Evolutionary conservation across 2,113 vertebrate species (phyloP).

Genomic region (Vanacampus margaritifer): DNA sequence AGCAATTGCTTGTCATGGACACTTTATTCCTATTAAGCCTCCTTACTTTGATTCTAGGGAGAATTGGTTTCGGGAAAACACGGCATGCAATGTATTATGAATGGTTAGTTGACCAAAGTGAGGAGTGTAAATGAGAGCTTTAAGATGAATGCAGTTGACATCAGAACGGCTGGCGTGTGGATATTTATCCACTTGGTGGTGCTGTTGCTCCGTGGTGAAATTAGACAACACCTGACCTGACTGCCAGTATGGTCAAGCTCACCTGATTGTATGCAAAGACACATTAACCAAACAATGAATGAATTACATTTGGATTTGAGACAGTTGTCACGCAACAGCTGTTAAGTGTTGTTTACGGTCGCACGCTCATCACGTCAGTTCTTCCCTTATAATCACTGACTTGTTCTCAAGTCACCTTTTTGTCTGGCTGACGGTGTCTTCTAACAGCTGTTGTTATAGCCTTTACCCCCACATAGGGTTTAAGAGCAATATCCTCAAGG

Average conservation of each 20-base stretch:
- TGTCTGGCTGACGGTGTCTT: slow-evolving; percentile 14
- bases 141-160: slow-evolving; percentile 22
- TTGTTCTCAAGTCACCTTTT: slow-evolving; percentile 13
- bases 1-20: slow-evolving; percentile 75
- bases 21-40: slow-evolving; percentile 67
- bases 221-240: too few species aligned
- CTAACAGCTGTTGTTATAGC: slow-evolving; percentile 18
- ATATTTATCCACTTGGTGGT: slow-evolving; percentile 71
- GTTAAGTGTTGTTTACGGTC: neutral
- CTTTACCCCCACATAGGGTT: neutral
- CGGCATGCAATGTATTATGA: slow-evolving; percentile 61
- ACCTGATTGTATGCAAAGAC: slow-evolving; percentile 10
- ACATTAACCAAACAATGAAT: neutral
- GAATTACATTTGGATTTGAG: neutral
- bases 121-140: slow-evolving; percentile 51
- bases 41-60: slow-evolving; percentile 60
- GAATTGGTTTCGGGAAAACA: slow-evolving; percentile 59
- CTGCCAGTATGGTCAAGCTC: neutral
- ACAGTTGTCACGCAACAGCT: neutral
- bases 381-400: neutral
- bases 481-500: slow-evolving; percentile 7
- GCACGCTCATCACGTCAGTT: neutral
- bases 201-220: slow-evolving; percentile 58
- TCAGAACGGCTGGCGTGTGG: slow-evolving; percentile 33
- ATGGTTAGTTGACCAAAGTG: slow-evolving; percentile 58